Evolutionary conservation across 2,888 invertebrate species (phyloP).

Genomic region (Pherbina coryleti): DNA sequence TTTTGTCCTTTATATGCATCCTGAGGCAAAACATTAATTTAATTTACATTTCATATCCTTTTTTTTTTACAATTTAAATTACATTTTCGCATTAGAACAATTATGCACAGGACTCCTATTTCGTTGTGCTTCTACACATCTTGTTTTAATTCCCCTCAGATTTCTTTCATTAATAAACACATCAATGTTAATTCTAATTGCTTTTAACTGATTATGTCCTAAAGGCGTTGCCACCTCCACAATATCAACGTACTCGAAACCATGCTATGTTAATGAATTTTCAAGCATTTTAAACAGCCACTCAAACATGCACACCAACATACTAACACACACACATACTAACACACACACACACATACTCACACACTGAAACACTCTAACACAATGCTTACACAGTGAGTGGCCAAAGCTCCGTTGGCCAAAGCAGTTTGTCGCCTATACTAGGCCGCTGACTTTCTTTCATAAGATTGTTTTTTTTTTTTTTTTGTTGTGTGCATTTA

Average conservation of each 20-base stretch:
- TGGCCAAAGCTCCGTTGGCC: slow-evolving; percentile 12
- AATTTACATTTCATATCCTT: too few species aligned
- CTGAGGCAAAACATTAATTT: too few species aligned
- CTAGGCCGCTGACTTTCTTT: slow-evolving; percentile 8
- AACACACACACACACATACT: not conserved
- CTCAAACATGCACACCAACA: not conserved
- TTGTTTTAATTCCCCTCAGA: not conserved
- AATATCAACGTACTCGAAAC: not conserved
- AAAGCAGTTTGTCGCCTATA: not conserved
- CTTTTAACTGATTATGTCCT: slow-evolving; percentile 19
- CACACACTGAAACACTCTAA: not conserved
- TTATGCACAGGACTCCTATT: too few species aligned
- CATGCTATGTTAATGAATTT: slow-evolving; percentile 6
- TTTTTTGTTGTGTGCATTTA: slow-evolving; percentile 10
- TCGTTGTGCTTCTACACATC: too few species aligned
- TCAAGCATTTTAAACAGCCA: not conserved
- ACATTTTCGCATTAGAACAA: too few species aligned
- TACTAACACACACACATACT: not conserved
- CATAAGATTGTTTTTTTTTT: slow-evolving; percentile 1
- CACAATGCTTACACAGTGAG: not conserved
- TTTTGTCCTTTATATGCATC: too few species aligned
- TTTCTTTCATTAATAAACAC: not conserved
- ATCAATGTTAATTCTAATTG: slow-evolving; percentile 20
- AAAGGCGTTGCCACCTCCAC: not conserved
- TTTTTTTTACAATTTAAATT: too few species aligned